Percentiles rank a stretch among this genome's conserved stretches.
Conservation (phyloP, 35 echinoderm and acorn worm species). For the Apostichopus californicus region DNA sequence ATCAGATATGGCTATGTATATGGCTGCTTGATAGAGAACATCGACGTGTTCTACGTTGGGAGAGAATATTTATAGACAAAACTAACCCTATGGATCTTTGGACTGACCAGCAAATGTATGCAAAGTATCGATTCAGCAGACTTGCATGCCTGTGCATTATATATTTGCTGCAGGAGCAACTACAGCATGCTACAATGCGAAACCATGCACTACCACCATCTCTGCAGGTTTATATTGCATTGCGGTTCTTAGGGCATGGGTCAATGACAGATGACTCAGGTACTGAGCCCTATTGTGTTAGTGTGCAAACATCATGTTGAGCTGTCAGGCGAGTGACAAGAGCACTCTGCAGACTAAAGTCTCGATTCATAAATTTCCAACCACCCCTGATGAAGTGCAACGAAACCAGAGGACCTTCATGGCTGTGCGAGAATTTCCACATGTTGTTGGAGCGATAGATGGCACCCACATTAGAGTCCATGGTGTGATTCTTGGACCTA, state of each 20-base stretch:
- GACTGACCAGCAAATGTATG: conserved; percentile 26
- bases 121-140: conserved; percentile 2
- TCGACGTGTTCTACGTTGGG: background rate
- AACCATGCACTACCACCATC: background rate
- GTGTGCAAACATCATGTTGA: background rate
- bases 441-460: no score
- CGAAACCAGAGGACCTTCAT: conserved; percentile 7
- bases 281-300: background rate
- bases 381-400: conserved; percentile 28
- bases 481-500: no score
- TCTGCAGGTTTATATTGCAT: background rate
- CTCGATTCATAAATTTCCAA: conserved; percentile 32
- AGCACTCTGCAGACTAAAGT: conserved; percentile 1
- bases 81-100: conserved; percentile 43
- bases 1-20: conserved; percentile 1
- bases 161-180: background rate
- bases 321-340: background rate
- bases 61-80: conserved; percentile 28
- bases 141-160: background rate
- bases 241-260: conserved; percentile 13
- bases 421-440: conserved; percentile 19
- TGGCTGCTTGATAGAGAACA: conserved; percentile 2
- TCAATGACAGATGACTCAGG: conserved; percentile 1
- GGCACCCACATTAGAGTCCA: no score
- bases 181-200: conserved; percentile 4